A percentile compares a stretch with the other conserved stretches of the same genome.
Conservation (phyloP, 2,797 vertebrate genomes). For the Salmo trutta region DNA sequence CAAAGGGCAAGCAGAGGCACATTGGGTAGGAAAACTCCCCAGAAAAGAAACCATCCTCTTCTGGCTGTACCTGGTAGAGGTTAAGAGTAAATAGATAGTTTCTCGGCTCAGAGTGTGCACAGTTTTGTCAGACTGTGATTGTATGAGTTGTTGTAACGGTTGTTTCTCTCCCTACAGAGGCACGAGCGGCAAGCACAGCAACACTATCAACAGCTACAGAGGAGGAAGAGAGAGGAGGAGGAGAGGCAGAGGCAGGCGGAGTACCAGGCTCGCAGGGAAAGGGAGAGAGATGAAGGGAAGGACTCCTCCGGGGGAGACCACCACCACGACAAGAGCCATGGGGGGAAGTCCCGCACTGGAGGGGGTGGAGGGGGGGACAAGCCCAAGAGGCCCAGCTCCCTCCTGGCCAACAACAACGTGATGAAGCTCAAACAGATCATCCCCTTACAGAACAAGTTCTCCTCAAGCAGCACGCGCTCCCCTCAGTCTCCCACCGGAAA, state of each 20-base stretch:
- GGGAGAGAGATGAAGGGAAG: slow-evolving; percentile 86
- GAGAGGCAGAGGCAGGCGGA: slow-evolving; percentile 92
- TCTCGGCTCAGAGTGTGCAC: neutral
- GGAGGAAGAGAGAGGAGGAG: slow-evolving; percentile 93
- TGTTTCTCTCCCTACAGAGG: slow-evolving; percentile 73
- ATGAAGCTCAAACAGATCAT: slow-evolving; percentile 98
- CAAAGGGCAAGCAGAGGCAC: neutral
- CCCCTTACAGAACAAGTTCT: slow-evolving; percentile 92
- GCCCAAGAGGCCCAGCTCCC: slow-evolving; percentile 94
- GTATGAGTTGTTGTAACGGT: neutral
- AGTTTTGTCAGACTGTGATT: neutral
- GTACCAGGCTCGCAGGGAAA: slow-evolving; percentile 86
- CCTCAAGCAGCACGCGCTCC: slow-evolving; percentile 81
- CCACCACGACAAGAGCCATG: slow-evolving; percentile 83
- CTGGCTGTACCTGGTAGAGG: neutral
- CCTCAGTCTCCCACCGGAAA: slow-evolving; percentile 87
- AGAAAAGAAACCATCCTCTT: neutral
- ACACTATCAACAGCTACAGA: slow-evolving; percentile 94
- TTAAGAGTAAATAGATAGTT: neutral
- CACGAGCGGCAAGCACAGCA: slow-evolving; percentile 97
- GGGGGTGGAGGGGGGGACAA: slow-evolving; percentile 78
- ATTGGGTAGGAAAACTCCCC: neutral
- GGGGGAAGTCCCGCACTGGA: slow-evolving; percentile 75
- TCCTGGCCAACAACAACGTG: slow-evolving; percentile 94
- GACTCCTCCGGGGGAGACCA: slow-evolving; percentile 74